phyloP scores from a whole-genome alignment of 2,113 vertebrate species.

The Acanthochromis polyacanthus region DNA sequence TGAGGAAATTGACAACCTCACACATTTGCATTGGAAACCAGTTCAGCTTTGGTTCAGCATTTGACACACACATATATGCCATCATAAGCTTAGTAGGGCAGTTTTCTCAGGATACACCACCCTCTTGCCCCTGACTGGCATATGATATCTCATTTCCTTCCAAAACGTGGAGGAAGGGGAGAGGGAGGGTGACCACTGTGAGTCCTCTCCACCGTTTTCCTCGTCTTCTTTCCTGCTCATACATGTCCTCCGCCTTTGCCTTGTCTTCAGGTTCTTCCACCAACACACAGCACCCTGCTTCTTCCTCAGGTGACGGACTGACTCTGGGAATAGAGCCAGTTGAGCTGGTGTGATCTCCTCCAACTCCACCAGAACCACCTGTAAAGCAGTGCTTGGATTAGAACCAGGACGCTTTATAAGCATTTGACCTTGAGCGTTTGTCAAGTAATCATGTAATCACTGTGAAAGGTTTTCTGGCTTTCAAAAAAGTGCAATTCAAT shows the following conservation, averaged over 20 bases:
- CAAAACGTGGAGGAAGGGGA: slow-evolving; percentile 85
- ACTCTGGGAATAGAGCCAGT: slow-evolving; percentile 84
- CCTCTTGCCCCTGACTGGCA: slow-evolving; percentile 87
- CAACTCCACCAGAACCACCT: slow-evolving; percentile 91
- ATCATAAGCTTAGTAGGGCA: slow-evolving; percentile 60
- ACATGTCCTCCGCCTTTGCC: slow-evolving; percentile 40
- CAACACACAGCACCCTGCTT: slow-evolving; percentile 88
- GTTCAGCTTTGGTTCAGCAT: no score
- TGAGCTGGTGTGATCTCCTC: slow-evolving; percentile 81
- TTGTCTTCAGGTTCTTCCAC: slow-evolving; percentile 82
- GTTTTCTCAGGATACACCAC: slow-evolving; percentile 46
- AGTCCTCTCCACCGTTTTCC: slow-evolving; percentile 1
- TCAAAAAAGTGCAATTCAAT: no score
- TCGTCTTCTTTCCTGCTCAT: neutral
- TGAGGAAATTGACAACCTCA: neutral
- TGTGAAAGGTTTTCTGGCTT: no score
- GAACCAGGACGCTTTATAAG: neutral
- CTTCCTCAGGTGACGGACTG: slow-evolving; percentile 88
- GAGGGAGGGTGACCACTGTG: neutral
- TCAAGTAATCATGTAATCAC: no score
- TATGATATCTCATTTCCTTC: slow-evolving; percentile 90
- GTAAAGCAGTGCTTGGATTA: slow-evolving; percentile 2
- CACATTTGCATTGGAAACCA: neutral
- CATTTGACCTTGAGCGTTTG: no score
- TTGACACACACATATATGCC: no score